These are phyloP conservation scores for Hypolimnas misippus DNA, from an alignment of 2,888 invertebrate species.

Conservation along the genomic window DNA sequence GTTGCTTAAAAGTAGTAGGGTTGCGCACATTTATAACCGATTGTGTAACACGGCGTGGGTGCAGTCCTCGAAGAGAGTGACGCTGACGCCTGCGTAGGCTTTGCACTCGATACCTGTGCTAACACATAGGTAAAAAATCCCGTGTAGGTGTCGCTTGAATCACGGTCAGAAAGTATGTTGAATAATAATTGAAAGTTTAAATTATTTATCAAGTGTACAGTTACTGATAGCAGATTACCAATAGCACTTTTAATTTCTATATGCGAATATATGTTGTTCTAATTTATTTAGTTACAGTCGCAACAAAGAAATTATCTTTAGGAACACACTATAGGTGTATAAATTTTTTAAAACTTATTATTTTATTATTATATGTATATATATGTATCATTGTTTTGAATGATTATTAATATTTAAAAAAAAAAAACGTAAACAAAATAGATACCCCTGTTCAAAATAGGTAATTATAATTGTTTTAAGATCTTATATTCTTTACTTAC, in stretches of 20 bases:
- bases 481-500: too few relatives aligned
- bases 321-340: too few relatives aligned
- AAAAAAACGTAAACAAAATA: too few relatives aligned
- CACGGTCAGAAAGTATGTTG: constrained; percentile 62
- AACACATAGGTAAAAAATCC: constrained; percentile 51
- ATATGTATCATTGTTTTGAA: too few relatives aligned
- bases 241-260: neutral
- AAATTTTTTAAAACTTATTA: too few relatives aligned
- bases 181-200: constrained; percentile 56
- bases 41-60: constrained; percentile 64
- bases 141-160: constrained; percentile 64
- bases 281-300: too few relatives aligned
- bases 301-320: too few relatives aligned
- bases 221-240: constrained; percentile 43
- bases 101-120: constrained; percentile 48
- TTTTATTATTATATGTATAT: too few relatives aligned
- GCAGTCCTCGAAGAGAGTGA: constrained; percentile 59
- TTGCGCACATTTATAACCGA: constrained; percentile 50
- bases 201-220: constrained; percentile 52
- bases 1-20: constrained; percentile 20
- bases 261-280: too few relatives aligned
- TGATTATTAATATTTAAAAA: too few relatives aligned
- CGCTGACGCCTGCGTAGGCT: constrained; percentile 63
- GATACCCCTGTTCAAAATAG: too few relatives aligned
- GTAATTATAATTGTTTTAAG: too few relatives aligned